A percentile compares a stretch with the other conserved stretches of the same genome.
Evolutionary conservation across 2,888 invertebrate genomes (phyloP).

Genomic region (Sphinx pinastri): DNA sequence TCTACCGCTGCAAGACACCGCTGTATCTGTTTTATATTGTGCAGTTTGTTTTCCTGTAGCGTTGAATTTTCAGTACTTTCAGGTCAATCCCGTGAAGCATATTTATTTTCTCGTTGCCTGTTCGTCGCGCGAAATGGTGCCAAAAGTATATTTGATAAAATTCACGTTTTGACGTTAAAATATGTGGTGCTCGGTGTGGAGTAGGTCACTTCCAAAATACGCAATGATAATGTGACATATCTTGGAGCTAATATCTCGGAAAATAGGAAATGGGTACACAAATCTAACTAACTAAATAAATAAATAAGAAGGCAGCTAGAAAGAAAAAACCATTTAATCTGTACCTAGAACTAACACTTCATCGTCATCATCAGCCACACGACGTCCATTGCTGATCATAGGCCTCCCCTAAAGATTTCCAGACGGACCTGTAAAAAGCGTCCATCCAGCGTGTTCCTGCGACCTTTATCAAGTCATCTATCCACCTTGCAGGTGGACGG

Average conservation of each 20-base stretch:
- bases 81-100: not conserved
- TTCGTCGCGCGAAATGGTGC: conserved; percentile 13
- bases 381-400: too few relatives aligned
- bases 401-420: too few relatives aligned
- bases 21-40: conserved; percentile 14
- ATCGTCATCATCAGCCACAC: too few relatives aligned
- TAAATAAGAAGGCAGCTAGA: not conserved
- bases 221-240: not conserved
- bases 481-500: too few relatives aligned
- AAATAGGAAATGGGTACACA: not conserved
- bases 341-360: too few relatives aligned
- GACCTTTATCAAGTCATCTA: too few relatives aligned
- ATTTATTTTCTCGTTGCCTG: conserved; percentile 5
- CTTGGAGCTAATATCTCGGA: conserved; percentile 1
- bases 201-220: conserved; percentile 7
- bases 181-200: conserved; percentile 13
- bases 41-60: conserved; percentile 15
- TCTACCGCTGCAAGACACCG: conserved; percentile 19
- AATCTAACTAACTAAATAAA: not conserved
- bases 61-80: conserved; percentile 5
- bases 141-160: conserved; percentile 23
- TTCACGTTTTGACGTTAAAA: conserved; percentile 17
- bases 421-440: too few relatives aligned
- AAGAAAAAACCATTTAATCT: not conserved
- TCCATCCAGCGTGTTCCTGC: too few relatives aligned